Percentiles rank a stretch among this genome's conserved stretches.
These are phyloP conservation scores for Grammomys dolichurus DNA, from an alignment of 2,113 vertebrate species.

Conservation along the genomic window DNA sequence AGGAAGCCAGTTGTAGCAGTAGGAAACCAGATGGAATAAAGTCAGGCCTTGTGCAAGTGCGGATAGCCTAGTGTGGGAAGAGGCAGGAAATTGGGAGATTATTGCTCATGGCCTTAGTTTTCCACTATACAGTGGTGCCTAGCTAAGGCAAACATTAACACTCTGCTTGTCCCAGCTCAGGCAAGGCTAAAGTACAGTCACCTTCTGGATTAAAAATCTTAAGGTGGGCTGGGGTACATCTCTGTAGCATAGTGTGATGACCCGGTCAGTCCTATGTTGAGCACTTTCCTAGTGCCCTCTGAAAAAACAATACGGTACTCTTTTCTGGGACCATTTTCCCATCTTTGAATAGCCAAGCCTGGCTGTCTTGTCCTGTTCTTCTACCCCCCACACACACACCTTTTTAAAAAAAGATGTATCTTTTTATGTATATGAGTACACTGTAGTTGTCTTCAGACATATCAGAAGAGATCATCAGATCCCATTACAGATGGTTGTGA, in stretches of 20 bases:
- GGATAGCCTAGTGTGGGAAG: not conserved
- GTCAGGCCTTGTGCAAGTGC: too few relatives aligned
- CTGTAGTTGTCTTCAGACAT: too few relatives aligned
- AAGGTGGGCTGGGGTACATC: not conserved
- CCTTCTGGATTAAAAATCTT: slow-evolving; percentile 30
- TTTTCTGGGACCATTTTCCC: not conserved
- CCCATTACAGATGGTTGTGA: too few relatives aligned
- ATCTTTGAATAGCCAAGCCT: not conserved
- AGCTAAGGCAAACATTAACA: not conserved
- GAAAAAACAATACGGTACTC: not conserved
- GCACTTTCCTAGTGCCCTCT: not conserved
- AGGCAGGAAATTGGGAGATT: not conserved
- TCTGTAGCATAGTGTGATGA: not conserved
- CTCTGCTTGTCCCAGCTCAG: not conserved
- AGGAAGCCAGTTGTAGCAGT: not conserved
- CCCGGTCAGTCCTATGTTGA: not conserved
- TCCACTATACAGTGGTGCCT: not conserved
- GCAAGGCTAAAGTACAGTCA: not conserved
- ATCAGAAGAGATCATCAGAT: too few relatives aligned
- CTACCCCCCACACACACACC: too few relatives aligned
- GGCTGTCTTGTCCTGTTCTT: not conserved
- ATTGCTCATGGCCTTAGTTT: not conserved
- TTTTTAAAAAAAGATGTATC: too few relatives aligned
- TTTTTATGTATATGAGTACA: too few relatives aligned
- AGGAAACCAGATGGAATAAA: not conserved